Percentiles rank a stretch among this genome's conserved stretches.
Conservation (phyloP, 30 jellyfish, hydroid and myxozoan species). For the Rhopilema esculentum region DNA sequence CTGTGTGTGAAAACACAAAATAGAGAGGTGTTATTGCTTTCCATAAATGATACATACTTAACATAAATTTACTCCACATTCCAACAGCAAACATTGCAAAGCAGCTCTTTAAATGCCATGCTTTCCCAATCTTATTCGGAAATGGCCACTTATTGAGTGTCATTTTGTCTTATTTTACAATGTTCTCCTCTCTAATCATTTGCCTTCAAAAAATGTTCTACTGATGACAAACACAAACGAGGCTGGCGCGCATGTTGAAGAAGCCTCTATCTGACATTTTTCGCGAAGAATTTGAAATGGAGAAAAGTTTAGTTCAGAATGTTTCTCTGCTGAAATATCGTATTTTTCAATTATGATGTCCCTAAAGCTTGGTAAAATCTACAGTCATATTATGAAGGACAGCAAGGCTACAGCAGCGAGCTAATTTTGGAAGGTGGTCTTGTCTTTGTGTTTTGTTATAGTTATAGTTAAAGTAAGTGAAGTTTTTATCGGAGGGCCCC, state of each 20-base stretch:
- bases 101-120: conserved; percentile 68
- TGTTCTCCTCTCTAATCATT: not conserved
- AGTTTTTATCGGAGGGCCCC: too few relatives aligned
- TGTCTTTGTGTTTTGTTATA: too few relatives aligned
- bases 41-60: conserved; percentile 57
- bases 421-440: too few relatives aligned
- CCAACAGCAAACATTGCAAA: conserved; percentile 71
- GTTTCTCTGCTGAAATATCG: too few relatives aligned
- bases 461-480: too few relatives aligned
- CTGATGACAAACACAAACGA: conserved; percentile 7
- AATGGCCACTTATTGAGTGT: conserved; percentile 55
- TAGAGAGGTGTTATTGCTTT: too few relatives aligned
- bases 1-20: too few relatives aligned
- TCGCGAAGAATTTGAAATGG: not conserved
- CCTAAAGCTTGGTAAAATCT: too few relatives aligned
- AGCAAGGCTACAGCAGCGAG: too few relatives aligned
- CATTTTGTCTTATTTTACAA: not conserved
- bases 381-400: too few relatives aligned
- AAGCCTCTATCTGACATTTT: conserved; percentile 1
- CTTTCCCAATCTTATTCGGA: conserved; percentile 56
- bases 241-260: conserved; percentile 30
- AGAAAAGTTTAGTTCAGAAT: not conserved
- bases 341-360: too few relatives aligned
- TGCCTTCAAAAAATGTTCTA: not conserved
- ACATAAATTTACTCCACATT: conserved; percentile 72